Base-by-base conservation (phyloP, 2,888 invertebrate genomes). In the Drosophila macrospina region DNA sequence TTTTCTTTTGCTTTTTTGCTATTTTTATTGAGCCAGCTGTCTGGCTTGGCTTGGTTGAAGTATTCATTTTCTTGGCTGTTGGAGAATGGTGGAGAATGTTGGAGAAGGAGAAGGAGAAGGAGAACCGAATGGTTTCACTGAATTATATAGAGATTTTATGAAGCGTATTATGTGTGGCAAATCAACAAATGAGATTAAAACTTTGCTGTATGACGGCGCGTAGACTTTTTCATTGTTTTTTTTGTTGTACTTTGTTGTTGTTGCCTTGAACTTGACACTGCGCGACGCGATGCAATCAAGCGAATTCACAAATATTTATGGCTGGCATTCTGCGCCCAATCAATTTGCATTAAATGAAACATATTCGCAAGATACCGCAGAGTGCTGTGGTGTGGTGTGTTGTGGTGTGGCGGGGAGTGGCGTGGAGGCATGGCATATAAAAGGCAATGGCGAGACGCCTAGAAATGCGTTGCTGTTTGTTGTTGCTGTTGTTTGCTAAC, bases 151-250 rank as follows among this genome's bases (percentile, higher is more conserved):
- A 78, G 80, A 85, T 78, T 78, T 82, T 78, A 80, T 82, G 87
- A 76, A 73, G 80, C 87, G 82, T 78, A 76, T 82, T 20, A 2
- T 86, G 86, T 83, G 77, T 68, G 77, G 74, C 55, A 62, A 81
- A 78, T 79, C 77, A 74, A 71, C 73, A 83, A 86, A 88, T 75
- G 84, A 80, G 84, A 81, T 86, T 86, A 86, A 78, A 88, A 80
- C 55, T 78, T 84, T 63, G 47, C 0, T 34, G 20, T 20, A 20
- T 20, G 20, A 20, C 3, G 20, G n/a, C 36, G 60, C 24, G n/a
- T n/a, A n/a, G n/a, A n/a, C 55, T 32, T 20, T 15, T n/a, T 39
- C 52, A 41, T 41, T 52, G 39, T 66, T 7, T n/a, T 11, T 15
- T 30, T 28, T 11, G 15, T 4, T 16, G 47, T 2, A n/a, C 37